Base-by-base conservation (phyloP, 1,140 invertebrate genomes). In the Tetranychus cinnabarinus region DNA sequence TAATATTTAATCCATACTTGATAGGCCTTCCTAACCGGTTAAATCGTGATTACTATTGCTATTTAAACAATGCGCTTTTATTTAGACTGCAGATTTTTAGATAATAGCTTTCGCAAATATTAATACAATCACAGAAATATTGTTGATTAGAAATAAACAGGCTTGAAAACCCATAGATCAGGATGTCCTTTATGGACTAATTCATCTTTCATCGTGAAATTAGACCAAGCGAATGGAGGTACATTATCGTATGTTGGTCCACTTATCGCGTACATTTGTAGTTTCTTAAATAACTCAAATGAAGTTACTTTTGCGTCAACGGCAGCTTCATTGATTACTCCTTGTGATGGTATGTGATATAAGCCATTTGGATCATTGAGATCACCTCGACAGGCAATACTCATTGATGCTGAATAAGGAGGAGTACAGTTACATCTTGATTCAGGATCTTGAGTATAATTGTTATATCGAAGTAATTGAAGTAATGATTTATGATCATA, bases 401-500 rank as follows among this genome's bases (percentile, higher is more conserved):
- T 63, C 39, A 48, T 57, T 5, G 36, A 36, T 34, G 45, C 62
- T 34, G 60, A 60, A 39, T 57, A 65, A 8, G 64, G 63, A 39
- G 64, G 64, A 3, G 63, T 65, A 52, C 64, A 65, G 34, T 65
- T 65, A 35, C 64, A 65, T 36, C 57, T 56, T 3, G 59, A 61
- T 45, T 61, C 12, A 36, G 64, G 64, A 46, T 65, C 63, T 31
- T 65, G 7, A 3, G 58, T 50, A 45, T 61, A 64, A 47, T 65
- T 69, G 68, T 73, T 73, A 55, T 69, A 73, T 65, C 72, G 62
- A 69, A 74, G 71, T 3, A 74, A 67, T 23, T 66, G 59, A 59
- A 69, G 71, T 66, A 73, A 68, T 7, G 63, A 61, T 7, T 61
- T 46, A 61, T 73, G 56, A 59, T 71, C 67, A 8, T 55, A 59